These are phyloP conservation scores for Alligator sinensis DNA, from an alignment of 2,113 vertebrate genomes.

Conservation along the genomic window DNA sequence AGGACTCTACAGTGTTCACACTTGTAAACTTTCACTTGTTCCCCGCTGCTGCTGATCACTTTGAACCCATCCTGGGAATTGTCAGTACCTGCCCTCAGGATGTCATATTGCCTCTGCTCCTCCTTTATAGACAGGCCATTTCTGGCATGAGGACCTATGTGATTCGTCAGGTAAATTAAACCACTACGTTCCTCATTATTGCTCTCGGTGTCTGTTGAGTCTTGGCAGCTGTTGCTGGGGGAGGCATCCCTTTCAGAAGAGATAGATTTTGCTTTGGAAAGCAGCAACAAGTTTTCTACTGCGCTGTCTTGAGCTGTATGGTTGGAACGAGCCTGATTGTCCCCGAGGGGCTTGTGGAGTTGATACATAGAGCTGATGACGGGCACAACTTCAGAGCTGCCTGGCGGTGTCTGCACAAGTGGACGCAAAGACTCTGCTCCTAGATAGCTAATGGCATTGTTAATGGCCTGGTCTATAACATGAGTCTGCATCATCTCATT, in stretches of 20 bases:
- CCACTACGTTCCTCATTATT: slow-evolving; percentile 92
- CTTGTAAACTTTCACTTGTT: slow-evolving; percentile 90
- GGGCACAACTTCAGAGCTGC: slow-evolving; percentile 83
- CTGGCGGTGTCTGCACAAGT: slow-evolving; percentile 92
- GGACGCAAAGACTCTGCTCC: slow-evolving; percentile 96
- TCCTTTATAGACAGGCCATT: slow-evolving; percentile 93
- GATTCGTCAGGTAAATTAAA: slow-evolving; percentile 97
- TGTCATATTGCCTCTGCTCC: slow-evolving; percentile 89
- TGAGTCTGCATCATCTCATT: slow-evolving; percentile 94
- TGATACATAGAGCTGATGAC: slow-evolving; percentile 88
- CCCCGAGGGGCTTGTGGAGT: slow-evolving; percentile 85
- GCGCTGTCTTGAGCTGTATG: slow-evolving; percentile 91
- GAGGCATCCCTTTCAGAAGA: slow-evolving; percentile 93
- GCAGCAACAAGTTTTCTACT: slow-evolving; percentile 93
- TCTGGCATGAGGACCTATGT: slow-evolving; percentile 87
- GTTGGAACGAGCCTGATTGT: slow-evolving; percentile 76
- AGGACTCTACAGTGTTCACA: slow-evolving; percentile 96
- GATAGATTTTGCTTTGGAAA: slow-evolving; percentile 94
- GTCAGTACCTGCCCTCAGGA: slow-evolving; percentile 85
- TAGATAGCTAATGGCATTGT: slow-evolving; percentile 97
- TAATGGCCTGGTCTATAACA: slow-evolving; percentile 98
- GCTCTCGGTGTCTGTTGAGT: slow-evolving; percentile 98
- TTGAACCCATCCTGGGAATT: slow-evolving; percentile 89
- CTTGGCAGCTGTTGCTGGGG: slow-evolving; percentile 95
- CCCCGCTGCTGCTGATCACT: slow-evolving; percentile 89